phyloP scores from a whole-genome alignment of 2,113 vertebrate genomes.

The Thryonomys swinderianus region DNA sequence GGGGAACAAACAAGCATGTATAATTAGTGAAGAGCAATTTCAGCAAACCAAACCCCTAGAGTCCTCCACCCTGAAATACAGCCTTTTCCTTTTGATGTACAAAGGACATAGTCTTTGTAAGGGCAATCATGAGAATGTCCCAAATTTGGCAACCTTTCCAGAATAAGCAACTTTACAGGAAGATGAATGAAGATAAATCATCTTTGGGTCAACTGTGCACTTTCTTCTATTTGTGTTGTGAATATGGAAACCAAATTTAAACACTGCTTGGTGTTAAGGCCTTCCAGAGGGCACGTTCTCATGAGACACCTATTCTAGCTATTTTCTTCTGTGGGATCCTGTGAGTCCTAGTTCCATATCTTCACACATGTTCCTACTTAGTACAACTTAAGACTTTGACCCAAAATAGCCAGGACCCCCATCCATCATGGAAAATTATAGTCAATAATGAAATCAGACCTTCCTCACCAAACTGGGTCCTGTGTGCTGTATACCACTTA shows the following conservation, averaged over 20 bases:
- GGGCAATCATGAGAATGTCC: constrained; percentile 34
- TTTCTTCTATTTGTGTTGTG: constrained; percentile 64
- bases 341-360: not conserved
- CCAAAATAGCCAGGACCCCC: not conserved
- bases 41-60: not conserved
- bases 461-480: not conserved
- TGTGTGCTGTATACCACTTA: not conserved
- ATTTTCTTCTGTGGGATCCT: not conserved
- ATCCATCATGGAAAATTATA: not conserved
- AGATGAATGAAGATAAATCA: constrained; percentile 62
- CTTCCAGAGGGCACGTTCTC: constrained; percentile 63
- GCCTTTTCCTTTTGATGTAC: constrained; percentile 43
- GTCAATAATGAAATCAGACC: not conserved
- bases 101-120: constrained; percentile 16
- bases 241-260: constrained; percentile 70
- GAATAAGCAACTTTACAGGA: constrained; percentile 61
- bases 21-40: constrained; percentile 47
- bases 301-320: not conserved
- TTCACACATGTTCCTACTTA: not conserved
- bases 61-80: constrained; percentile 15
- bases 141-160: constrained; percentile 42
- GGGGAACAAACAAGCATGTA: not conserved
- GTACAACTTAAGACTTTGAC: not conserved
- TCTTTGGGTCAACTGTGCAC: constrained; percentile 63
- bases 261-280: constrained; percentile 40